Evolutionary conservation across 2,797 vertebrate species (phyloP).

Genomic region (Dryobates pubescens): DNA sequence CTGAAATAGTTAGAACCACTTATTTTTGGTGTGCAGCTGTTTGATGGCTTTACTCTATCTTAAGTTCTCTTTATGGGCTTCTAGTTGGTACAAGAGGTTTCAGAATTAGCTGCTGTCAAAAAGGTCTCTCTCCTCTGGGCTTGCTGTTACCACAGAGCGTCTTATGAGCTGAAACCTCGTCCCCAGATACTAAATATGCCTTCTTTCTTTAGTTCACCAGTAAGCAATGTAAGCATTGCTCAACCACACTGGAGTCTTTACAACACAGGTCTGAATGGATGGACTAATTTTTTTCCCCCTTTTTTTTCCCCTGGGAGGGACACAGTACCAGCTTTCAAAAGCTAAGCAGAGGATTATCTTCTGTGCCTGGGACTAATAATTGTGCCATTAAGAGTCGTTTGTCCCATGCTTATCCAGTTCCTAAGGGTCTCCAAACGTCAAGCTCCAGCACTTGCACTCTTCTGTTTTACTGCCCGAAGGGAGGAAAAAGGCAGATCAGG

Average conservation of each 20-base stretch:
- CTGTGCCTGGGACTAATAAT: not conserved
- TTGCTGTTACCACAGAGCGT: not conserved
- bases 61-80: not conserved
- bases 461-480: not conserved
- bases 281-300: not conserved
- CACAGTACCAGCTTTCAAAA: not conserved
- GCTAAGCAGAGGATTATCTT: not conserved
- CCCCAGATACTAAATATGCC: not conserved
- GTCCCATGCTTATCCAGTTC: not conserved
- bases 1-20: not conserved
- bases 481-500: not conserved
- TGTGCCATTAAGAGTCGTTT: not conserved
- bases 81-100: not conserved
- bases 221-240: not conserved
- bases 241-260: not conserved
- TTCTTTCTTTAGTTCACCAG: not conserved
- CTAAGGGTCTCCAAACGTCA: not conserved
- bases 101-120: not conserved
- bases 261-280: not conserved
- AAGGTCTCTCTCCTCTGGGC: not conserved
- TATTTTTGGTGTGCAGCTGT: not conserved
- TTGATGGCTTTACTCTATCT: not conserved
- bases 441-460: not conserved
- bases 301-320: accelerated
- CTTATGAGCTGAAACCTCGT: not conserved